These are phyloP conservation scores for Drosophila nikananu DNA, from an alignment of 1,140 invertebrate genomes.

Conservation along the genomic window DNA sequence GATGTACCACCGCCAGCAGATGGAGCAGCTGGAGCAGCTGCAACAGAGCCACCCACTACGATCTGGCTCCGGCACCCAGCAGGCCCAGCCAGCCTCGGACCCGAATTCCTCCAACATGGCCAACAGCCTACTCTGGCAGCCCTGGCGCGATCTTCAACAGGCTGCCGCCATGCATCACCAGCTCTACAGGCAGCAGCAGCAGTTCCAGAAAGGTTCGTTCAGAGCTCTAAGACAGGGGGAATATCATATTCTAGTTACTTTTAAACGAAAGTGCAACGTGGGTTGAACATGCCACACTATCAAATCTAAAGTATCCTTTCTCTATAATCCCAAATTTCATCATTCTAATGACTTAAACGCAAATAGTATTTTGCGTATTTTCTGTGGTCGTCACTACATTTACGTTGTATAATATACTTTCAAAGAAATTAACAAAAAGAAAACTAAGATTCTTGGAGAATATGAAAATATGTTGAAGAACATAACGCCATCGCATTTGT, in stretches of 20 bases:
- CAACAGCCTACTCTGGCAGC: constrained; percentile 80
- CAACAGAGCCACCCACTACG: constrained; percentile 36
- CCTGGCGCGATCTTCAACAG: constrained; percentile 79
- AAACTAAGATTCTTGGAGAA: too few species aligned
- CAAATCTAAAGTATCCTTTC: too few species aligned
- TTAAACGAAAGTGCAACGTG: too few species aligned
- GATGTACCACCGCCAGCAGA: constrained; percentile 36
- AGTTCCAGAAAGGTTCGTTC: constrained; percentile 80
- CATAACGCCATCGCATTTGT: too few species aligned
- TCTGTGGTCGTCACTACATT: too few species aligned
- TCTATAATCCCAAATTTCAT: too few species aligned
- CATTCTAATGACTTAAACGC: too few species aligned
- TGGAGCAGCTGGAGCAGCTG: constrained; percentile 42
- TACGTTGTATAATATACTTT: too few species aligned
- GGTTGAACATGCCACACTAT: background rate
- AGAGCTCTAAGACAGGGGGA: background rate
- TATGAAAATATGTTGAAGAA: too few species aligned
- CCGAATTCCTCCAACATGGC: constrained; percentile 72
- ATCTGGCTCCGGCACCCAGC: constrained; percentile 26
- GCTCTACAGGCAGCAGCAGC: constrained; percentile 73
- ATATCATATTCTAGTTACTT: background rate
- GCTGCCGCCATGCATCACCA: constrained; percentile 79
- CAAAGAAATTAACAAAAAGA: too few species aligned
- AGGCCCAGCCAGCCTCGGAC: constrained; percentile 40
- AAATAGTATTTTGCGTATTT: too few species aligned